Evolutionary conservation across 2,113 vertebrate genomes (phyloP).

Genomic region (Ceyx margarethae): DNA sequence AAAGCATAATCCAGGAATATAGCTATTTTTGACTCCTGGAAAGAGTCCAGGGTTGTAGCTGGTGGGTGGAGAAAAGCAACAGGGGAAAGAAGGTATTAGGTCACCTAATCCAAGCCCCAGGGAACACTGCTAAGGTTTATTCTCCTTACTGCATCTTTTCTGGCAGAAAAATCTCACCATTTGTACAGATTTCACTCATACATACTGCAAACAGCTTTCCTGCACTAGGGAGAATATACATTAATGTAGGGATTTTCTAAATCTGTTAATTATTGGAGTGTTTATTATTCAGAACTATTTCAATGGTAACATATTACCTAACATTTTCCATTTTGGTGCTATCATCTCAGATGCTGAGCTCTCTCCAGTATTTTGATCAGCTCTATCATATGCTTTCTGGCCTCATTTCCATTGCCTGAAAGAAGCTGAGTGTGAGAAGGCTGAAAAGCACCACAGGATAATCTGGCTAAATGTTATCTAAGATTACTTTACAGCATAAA

Average conservation of each 20-base stretch:
- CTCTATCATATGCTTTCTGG: not conserved
- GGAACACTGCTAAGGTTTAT: not conserved
- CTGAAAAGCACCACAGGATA: not conserved
- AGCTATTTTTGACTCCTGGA: conserved; percentile 36
- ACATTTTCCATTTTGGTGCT: not conserved
- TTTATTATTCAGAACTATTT: not conserved
- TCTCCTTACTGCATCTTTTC: not conserved
- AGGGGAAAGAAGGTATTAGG: conserved; percentile 35
- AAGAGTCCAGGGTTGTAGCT: not conserved
- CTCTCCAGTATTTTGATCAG: not conserved
- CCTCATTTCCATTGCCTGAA: not conserved
- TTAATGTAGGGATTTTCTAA: not conserved
- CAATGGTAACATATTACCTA: not conserved
- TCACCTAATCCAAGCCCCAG: conserved; percentile 12
- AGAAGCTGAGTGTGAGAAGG: not conserved
- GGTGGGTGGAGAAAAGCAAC: conserved; percentile 2
- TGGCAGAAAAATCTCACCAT: not conserved
- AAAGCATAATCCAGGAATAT: not conserved
- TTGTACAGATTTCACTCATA: not conserved
- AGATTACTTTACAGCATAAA: not conserved
- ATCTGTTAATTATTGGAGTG: not conserved
- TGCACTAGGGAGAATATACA: not conserved
- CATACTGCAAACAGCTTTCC: not conserved
- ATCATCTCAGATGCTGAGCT: not conserved
- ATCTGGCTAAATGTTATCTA: not conserved